Percentiles rank a stretch among this genome's conserved stretches.
These are phyloP conservation scores for Hexactinellida sp. DNA, from an alignment of 37 sponge, comb jelly and placozoan genomes.

Conservation along the genomic window DNA sequence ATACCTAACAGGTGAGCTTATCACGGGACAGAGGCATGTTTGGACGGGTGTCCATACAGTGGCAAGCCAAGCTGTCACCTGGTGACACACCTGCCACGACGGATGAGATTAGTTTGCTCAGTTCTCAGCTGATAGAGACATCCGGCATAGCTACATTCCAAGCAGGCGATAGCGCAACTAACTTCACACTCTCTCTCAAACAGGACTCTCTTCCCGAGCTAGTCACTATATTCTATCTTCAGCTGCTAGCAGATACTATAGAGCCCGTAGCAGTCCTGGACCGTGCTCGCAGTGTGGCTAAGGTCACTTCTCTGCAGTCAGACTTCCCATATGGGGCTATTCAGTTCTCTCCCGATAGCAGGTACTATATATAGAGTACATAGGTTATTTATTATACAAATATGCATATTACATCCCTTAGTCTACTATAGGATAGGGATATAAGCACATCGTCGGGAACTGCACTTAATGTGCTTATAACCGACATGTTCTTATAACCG, in stretches of 20 bases:
- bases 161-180: neutral
- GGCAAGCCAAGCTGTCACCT: slow-evolving; percentile 1
- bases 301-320: neutral
- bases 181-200: slow-evolving; percentile 14
- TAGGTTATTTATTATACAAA: too few species aligned
- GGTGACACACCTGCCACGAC: neutral
- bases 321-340: slow-evolving; percentile 1
- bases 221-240: neutral
- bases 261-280: neutral
- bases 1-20: too few species aligned
- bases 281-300: neutral
- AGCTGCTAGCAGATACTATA: neutral
- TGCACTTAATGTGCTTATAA: too few species aligned
- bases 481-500: too few species aligned
- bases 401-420: too few species aligned
- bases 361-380: neutral
- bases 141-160: neutral
- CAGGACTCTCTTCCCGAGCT: neutral
- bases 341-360: slow-evolving; percentile 1
- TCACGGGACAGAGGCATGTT: neutral
- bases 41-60: neutral
- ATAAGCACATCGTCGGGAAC: too few species aligned
- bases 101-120: neutral
- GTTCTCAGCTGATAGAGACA: neutral
- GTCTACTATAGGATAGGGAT: too few species aligned